These are phyloP conservation scores for Telmatherina bonti DNA, from an alignment of 2,797 vertebrate genomes.

Conservation along the genomic window DNA sequence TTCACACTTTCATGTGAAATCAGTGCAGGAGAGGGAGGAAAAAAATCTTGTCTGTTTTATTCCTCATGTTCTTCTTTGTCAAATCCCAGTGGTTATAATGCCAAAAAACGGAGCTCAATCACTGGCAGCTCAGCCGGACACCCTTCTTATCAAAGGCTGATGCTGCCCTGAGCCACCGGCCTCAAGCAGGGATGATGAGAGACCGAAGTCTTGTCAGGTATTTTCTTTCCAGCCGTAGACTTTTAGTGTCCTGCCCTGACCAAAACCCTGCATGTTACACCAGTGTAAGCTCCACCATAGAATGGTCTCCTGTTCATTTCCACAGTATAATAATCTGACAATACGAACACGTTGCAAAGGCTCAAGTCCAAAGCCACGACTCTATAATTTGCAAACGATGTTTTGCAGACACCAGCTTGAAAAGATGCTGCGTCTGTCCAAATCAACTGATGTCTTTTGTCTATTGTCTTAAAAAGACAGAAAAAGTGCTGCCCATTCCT, in stretches of 20 bases:
- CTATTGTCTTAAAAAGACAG: constrained; percentile 3
- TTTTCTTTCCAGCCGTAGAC: background rate
- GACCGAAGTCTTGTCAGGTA: background rate
- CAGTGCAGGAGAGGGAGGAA: background rate
- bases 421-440: constrained; percentile 16
- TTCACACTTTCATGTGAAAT: background rate
- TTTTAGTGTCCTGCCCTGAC: background rate
- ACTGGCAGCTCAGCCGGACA: constrained; percentile 10
- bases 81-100: constrained; percentile 3
- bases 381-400: constrained; percentile 28
- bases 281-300: background rate
- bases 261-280: background rate
- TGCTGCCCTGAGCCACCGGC: background rate
- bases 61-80: too few species aligned
- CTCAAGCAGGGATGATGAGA: constrained; percentile 3
- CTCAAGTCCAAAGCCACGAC: background rate
- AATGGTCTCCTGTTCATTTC: background rate
- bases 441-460: constrained; percentile 11
- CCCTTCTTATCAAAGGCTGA: background rate
- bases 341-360: background rate
- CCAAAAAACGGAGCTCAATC: background rate
- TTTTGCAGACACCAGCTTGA: constrained; percentile 26
- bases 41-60: too few species aligned
- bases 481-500: background rate
- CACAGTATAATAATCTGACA: background rate